phyloP scores from a whole-genome alignment of 2,113 vertebrate species.

The Phocoena sinus region DNA sequence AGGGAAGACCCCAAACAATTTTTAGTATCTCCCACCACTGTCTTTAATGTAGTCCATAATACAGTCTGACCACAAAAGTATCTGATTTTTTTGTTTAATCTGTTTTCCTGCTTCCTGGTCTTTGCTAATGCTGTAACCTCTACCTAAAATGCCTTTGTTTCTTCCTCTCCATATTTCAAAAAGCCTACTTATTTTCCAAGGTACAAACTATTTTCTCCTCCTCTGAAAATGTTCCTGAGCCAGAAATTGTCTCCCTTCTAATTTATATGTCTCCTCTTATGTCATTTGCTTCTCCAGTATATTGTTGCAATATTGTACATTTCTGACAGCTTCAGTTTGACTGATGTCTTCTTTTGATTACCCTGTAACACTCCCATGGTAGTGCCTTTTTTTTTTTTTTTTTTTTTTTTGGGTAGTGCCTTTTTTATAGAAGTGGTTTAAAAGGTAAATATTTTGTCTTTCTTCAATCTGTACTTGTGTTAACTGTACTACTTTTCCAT shows the following conservation, averaged over 20 bases:
- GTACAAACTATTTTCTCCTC: neutral
- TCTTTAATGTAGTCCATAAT: neutral
- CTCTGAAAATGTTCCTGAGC: neutral
- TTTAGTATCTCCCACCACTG: neutral
- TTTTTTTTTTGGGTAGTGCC: neutral
- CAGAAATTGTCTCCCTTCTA: neutral
- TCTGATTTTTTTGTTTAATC: neutral
- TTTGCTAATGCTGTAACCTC: neutral
- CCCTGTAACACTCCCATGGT: neutral
- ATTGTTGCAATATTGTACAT: neutral
- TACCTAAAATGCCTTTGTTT: neutral
- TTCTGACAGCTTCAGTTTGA: conserved; percentile 14
- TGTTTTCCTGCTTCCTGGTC: neutral
- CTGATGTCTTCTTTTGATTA: neutral
- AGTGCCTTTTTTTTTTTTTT: neutral
- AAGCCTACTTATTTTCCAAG: neutral
- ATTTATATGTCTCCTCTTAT: neutral
- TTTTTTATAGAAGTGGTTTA: neutral
- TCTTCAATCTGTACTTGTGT: neutral
- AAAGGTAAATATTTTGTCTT: neutral
- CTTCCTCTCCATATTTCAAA: neutral
- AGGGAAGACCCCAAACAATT: neutral
- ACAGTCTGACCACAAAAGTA: neutral
- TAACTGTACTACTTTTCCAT: conserved; percentile 1
- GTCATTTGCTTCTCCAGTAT: neutral